Evolutionary conservation across 64 coral and sea anemone species (phyloP).

Genomic region (Cladopsammia gracilis): DNA sequence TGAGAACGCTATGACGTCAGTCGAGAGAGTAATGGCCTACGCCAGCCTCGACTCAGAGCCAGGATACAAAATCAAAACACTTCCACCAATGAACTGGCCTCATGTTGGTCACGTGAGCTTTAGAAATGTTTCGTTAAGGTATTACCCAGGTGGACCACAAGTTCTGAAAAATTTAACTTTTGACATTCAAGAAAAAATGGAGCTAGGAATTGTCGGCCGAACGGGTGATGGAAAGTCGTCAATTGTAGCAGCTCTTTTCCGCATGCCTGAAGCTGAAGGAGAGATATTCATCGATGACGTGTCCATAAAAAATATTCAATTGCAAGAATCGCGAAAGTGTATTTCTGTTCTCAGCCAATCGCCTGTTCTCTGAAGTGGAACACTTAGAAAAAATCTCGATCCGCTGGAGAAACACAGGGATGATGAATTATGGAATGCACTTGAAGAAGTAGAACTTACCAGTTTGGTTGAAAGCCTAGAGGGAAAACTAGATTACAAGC

Average conservation of each 20-base stretch:
- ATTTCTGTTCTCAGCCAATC: conserved; percentile 59
- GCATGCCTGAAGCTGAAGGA: conserved; percentile 66
- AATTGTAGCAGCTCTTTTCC: conserved; percentile 55
- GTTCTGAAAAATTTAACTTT: conserved; percentile 34
- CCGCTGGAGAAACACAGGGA: conserved; percentile 12
- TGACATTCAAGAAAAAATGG: background rate
- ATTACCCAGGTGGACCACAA: conserved; percentile 34
- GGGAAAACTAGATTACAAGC: conserved; percentile 8
- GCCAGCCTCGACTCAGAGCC: conserved; percentile 13
- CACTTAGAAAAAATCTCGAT: conserved; percentile 58
- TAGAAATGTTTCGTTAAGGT: conserved; percentile 18
- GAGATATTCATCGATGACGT: conserved; percentile 56
- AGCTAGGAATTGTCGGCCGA: conserved; percentile 21
- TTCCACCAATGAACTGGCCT: conserved; percentile 29
- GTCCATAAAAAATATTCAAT: conserved; percentile 20
- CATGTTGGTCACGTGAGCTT: conserved; percentile 12
- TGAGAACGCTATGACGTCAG: conserved; percentile 44
- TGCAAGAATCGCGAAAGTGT: conserved; percentile 10
- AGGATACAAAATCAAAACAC: conserved; percentile 23
- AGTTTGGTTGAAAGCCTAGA: conserved; percentile 7
- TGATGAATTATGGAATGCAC: conserved; percentile 34
- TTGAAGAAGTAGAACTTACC: conserved; percentile 44
- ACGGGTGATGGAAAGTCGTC: conserved; percentile 68
- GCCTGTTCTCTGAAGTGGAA: conserved; percentile 58
- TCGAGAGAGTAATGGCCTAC: conserved; percentile 25